A percentile compares a stretch with the other conserved stretches of the same genome.
These are phyloP conservation scores for Erpornis zantholeuca DNA, from an alignment of 2,113 vertebrate genomes.

Conservation along the genomic window DNA sequence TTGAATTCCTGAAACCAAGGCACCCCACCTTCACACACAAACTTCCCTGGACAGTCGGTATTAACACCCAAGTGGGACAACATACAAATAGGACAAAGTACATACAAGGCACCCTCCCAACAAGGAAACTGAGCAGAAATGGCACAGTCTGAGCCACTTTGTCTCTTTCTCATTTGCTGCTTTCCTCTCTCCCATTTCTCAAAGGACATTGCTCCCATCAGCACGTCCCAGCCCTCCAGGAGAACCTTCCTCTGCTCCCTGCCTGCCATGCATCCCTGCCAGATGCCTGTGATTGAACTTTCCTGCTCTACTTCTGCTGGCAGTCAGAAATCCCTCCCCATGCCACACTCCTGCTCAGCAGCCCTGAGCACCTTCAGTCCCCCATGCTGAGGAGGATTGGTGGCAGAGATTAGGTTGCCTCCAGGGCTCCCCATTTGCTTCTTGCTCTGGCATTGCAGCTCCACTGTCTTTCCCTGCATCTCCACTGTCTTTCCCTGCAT, in stretches of 20 bases:
- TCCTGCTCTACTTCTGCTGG: background rate
- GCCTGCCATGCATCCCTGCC: background rate
- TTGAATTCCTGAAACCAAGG: background rate
- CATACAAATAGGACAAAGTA: background rate
- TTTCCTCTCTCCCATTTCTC: background rate
- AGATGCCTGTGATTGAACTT: background rate
- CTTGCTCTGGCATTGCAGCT: background rate
- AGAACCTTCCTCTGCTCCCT: background rate
- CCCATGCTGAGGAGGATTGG: background rate
- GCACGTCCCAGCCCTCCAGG: background rate
- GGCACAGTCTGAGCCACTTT: background rate
- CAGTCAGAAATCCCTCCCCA: background rate
- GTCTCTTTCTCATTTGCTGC: background rate
- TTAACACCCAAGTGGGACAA: background rate
- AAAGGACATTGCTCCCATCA: background rate
- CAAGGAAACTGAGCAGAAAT: background rate
- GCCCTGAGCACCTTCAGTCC: background rate
- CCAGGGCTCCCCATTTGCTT: background rate
- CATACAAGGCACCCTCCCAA: background rate
- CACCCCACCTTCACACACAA: background rate
- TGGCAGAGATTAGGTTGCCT: background rate
- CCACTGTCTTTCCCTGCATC: background rate
- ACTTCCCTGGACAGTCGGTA: rapidly evolving
- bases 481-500: background rate
- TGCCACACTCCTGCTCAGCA: background rate